phyloP scores from a whole-genome alignment of 2,797 vertebrate genomes.

The Hybognathus amarus region DNA sequence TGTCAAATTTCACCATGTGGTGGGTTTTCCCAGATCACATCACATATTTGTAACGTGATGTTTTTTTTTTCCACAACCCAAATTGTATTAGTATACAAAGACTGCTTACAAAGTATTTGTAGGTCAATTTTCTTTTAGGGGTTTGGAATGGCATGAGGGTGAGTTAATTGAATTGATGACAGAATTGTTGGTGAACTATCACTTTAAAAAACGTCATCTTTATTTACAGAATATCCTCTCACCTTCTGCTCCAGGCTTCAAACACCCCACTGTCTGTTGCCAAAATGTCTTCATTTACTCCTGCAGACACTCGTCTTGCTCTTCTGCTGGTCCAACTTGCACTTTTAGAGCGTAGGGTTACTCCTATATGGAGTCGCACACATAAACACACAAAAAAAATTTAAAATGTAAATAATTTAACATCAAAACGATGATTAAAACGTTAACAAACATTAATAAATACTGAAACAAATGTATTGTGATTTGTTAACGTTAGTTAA shows the following conservation, averaged over 20 bases:
- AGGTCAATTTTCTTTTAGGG: too few species aligned
- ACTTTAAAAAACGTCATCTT: background rate
- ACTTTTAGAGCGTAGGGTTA: conserved; percentile 90
- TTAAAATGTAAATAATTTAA: background rate
- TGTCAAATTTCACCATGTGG: too few species aligned
- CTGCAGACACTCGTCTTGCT: conserved; percentile 88
- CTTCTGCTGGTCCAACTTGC: conserved; percentile 85
- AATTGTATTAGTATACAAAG: background rate
- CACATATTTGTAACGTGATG: background rate
- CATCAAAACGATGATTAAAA: background rate
- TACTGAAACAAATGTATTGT: background rate
- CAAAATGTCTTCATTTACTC: conserved; percentile 91
- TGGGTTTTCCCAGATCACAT: too few species aligned
- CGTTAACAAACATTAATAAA: background rate
- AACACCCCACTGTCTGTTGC: conserved; percentile 98
- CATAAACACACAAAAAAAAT: conserved; percentile 23
- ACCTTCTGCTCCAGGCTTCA: conserved; percentile 95
- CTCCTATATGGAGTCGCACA: conserved; percentile 75
- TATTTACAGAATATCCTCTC: conserved; percentile 55
- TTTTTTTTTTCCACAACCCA: background rate
- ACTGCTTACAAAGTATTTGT: background rate
- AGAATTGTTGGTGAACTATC: background rate
- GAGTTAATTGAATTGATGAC: background rate
- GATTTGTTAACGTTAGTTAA: background rate
- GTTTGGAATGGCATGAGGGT: background rate